phyloP scores from a whole-genome alignment of 2,888 invertebrate species.

The Campaea margaritaria region DNA sequence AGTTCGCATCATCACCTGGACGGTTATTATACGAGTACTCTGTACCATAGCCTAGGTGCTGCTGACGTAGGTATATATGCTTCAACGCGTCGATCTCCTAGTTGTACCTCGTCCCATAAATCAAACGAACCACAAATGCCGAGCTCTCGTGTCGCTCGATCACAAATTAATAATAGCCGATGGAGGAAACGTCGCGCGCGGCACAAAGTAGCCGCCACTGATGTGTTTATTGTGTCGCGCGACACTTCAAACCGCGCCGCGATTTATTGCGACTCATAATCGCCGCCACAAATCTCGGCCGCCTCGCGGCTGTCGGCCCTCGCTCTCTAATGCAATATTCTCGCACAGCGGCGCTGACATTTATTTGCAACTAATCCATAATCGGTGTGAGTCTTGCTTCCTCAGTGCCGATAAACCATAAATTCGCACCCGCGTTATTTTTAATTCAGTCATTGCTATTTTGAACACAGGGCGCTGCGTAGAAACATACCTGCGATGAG shows the following conservation, averaged over 20 bases:
- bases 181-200: slow-evolving; percentile 51
- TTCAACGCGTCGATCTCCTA: too few species aligned
- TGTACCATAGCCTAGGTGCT: too few species aligned
- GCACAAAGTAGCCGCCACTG: slow-evolving; percentile 48
- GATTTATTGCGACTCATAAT: slow-evolving; percentile 49
- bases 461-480: too few species aligned
- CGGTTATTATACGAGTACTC: too few species aligned
- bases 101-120: too few species aligned
- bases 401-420: slow-evolving; percentile 1
- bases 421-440: not conserved
- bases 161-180: slow-evolving; percentile 71
- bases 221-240: slow-evolving; percentile 44
- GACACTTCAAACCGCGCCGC: slow-evolving; percentile 44
- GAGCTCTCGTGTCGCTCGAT: slow-evolving; percentile 50
- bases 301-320: slow-evolving; percentile 22
- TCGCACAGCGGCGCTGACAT: slow-evolving; percentile 6
- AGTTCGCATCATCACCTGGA: too few species aligned
- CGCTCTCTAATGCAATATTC: slow-evolving; percentile 15
- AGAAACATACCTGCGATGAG: too few species aligned
- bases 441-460: too few species aligned
- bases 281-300: slow-evolving; percentile 34
- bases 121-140: slow-evolving; percentile 53
- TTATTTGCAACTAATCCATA: slow-evolving; percentile 16
- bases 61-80: too few species aligned
- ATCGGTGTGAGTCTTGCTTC: not conserved